Base-by-base conservation (phyloP, 1,140 invertebrate genomes). In the Neoseiulus cucumeris region DNA sequence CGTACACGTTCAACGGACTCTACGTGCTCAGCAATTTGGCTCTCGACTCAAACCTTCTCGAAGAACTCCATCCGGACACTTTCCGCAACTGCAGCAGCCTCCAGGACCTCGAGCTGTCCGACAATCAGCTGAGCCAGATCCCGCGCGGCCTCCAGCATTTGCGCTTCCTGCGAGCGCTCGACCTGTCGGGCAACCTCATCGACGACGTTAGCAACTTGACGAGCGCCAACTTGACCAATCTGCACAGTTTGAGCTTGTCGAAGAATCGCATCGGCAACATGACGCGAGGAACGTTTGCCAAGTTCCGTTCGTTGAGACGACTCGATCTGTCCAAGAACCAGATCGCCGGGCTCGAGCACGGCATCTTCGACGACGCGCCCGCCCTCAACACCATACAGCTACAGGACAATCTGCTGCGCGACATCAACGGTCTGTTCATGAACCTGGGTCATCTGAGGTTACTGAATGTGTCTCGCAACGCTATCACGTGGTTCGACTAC, bases 401-500 rank as follows among this genome's bases (percentile, higher is more conserved):
- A 65, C 89, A 92, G 72, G 85, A 85, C 12, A 92, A 91, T 73
- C 87, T 85, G 71, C 78, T 92, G 25, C 84, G 85, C 7, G 86
- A 90, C 70, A 86, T 92, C 42, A 87, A 89, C 75, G 87, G 87
- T 0, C 83, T 89, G 2, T 89, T 91, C 72, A 82, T 85, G 28
- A 85, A 85, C 14, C 76, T 91, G 7, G 80, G 85, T 0, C 86
- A 84, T 68, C 78, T 92, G 30, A 75, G 90, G 70, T 85, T 89
- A 83, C 76, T 92, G 42, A 91, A 92, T 75, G 78, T 91, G n/a
- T 89, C 87, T 0, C 85, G 89, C 76, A 91, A 92, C 79, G 79
- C 79, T 72, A 77, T 92, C 72, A 83, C 87, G 47, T 88, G 87
- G 86, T 91, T 91, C 73, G 88, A 91, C 74, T 91, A 89, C 73